Base-by-base conservation (phyloP, 2,113 vertebrate species). In the Centropus unirufus region DNA sequence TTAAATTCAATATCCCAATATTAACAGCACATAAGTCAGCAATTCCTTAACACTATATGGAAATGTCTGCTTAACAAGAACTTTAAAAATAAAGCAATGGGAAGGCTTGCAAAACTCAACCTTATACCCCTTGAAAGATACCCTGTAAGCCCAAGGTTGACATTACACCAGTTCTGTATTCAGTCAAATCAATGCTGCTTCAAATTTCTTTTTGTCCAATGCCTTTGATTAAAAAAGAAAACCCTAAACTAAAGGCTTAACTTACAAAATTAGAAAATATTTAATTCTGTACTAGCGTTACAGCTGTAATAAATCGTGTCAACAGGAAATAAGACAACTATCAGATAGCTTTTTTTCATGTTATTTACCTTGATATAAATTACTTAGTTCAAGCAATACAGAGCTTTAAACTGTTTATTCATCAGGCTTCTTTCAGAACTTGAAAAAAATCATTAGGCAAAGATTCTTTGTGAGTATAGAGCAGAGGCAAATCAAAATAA, bases 51-150 rank as follows among this genome's bases (percentile, higher is more conserved):
- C 39, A 29, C n/a, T 70, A 30, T 40, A 75, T 59, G 8, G 2
- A 49, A 75, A 78, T 4, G 14, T 75, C 84, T 93, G 69, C 64
- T 51, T 84, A 86, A 84, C n/a, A 69, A 78, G 52, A 89, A 24
- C 64, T 80, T 95, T 34, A 22, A 82, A 94, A 92, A 88, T 57
- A 75, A 61, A 96, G 75, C 64, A 90, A 52, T 49, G 17, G 61
- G 64, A 93, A 93, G 8, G 36, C 55, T 89, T 69, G 66, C 22
- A 89, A 75, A 81, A 93, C 88, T 1, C 15, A 77, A 47, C 59
- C 16, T 80, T 80, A 27, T 44, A 5, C 13, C 54, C 49, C 11
- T 18, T 2, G 2, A 82, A 78, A 95, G 32, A 40, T 26, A 87
- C 69, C 21, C 6, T 24, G 57, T 39, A 89, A 93, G 83, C 83